A percentile compares a stretch with the other conserved stretches of the same genome.
Conservation (phyloP, 2,113 vertebrate species). For the Leptosomus discolor region DNA sequence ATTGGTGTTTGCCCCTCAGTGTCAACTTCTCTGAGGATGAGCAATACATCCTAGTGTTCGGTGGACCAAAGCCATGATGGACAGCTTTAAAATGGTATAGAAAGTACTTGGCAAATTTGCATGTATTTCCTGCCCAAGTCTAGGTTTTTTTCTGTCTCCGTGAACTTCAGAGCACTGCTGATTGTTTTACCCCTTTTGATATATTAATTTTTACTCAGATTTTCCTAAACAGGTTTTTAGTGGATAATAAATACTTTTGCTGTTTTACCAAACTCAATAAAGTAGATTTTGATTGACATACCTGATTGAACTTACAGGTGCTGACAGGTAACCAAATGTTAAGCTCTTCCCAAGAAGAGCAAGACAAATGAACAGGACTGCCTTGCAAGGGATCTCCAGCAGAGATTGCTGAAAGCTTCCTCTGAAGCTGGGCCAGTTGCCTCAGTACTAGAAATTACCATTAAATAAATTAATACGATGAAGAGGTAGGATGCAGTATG, state of each 20-base stretch:
- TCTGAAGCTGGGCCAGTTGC: neutral
- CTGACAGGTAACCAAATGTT: neutral
- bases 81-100: neutral
- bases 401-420: neutral
- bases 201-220: neutral
- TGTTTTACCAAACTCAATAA: neutral
- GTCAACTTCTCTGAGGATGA: neutral
- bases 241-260: neutral
- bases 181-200: neutral
- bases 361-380: neutral
- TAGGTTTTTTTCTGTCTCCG: fast-evolving
- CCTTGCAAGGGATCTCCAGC: neutral
- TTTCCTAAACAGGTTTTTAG: neutral
- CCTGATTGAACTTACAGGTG: neutral
- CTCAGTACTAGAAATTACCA: neutral
- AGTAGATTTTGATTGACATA: neutral
- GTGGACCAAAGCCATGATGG: neutral
- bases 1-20: neutral
- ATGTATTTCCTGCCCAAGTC: neutral
- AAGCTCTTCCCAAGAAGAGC: neutral
- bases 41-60: neutral
- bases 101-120: neutral
- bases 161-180: neutral
- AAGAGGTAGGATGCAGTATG: neutral
- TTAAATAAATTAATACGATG: neutral